Conservation (phyloP, 2,888 invertebrate species). For the Aquatica leii region DNA sequence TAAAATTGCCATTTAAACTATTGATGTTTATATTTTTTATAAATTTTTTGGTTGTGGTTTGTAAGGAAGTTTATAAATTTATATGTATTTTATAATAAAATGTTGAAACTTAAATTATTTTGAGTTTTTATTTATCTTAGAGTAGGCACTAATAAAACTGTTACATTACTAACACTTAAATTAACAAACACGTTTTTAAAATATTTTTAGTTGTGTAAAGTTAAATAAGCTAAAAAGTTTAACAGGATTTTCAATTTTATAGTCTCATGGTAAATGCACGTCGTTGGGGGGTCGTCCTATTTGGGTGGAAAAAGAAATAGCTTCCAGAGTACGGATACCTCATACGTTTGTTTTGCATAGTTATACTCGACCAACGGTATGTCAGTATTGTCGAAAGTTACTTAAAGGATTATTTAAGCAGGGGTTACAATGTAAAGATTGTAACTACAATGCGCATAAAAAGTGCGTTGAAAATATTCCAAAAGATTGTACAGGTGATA, state of each 20-base stretch:
- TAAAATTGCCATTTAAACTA: no score
- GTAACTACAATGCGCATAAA: slow-evolving; percentile 95
- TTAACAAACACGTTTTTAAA: background rate
- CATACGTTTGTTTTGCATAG: slow-evolving; percentile 97
- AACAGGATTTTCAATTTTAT: slow-evolving; percentile 6
- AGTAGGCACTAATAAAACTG: no score
- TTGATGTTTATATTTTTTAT: no score
- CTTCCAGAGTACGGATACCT: slow-evolving; percentile 76
- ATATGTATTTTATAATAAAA: no score
- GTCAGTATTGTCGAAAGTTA: slow-evolving; percentile 94
- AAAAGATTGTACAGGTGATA: slow-evolving; percentile 88
- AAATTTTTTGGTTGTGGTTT: no score
- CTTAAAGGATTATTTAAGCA: slow-evolving; percentile 95
- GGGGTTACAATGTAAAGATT: slow-evolving; percentile 97
- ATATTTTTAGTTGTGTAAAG: slow-evolving; percentile 3
- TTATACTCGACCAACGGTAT: slow-evolving; percentile 96
- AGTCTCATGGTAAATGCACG: slow-evolving; percentile 16
- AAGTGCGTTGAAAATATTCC: slow-evolving; percentile 91
- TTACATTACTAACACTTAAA: background rate
- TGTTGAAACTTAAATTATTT: no score
- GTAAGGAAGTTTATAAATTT: no score
- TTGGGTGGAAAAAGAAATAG: slow-evolving; percentile 77
- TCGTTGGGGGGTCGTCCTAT: slow-evolving; percentile 70
- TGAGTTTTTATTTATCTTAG: no score
- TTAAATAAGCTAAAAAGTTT: slow-evolving; percentile 1